Evolutionary conservation across 2,797 vertebrate species (phyloP), one percentile per base, ranked within the genome.

Genomic region (Alauda arvensis): DNA sequence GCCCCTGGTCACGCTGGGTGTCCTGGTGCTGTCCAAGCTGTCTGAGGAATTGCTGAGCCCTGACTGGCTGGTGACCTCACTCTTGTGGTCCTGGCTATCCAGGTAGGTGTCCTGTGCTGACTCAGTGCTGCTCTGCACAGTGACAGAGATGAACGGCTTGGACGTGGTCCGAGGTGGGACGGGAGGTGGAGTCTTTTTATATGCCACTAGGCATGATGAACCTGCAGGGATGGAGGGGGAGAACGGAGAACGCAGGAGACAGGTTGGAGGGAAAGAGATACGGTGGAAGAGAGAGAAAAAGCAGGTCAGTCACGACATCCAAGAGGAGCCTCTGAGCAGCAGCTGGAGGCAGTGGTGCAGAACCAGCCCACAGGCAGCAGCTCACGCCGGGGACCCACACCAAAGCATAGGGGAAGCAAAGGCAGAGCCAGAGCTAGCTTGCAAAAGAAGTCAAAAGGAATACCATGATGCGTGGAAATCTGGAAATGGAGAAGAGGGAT

Each of bases 71-170:
- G 98, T 99, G 95, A 98, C 98, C 93, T 99, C 99, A 0, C 98
- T 99, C 96, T 98, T 98, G 94, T 98, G 98, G 93, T 99, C 99
- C 91, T 99, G 99, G 95, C 98, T 98, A 95, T 99, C 99, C 95
- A 99, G 97, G 95, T 99, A 99, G 96, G 98, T 98, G 97, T 99
- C 99, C 97, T 99, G 99, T 5, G 98, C 98, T 0, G 99, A 99
- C 92, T 99, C 99, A 2, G 99, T 99, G 96, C 99, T 99, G 97
- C 99, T 99, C 96, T 99, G 99, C 79, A 99, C 99, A 0, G 99
- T 99, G 94, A 99, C 99, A 7, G 99, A 99, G 97, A 99, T 99
- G 97, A 99, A 99, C 79, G 99, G 99, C 96, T 99, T 99, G 88
- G 99, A 99, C 31, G 98, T 99, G 92, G 99, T 99, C 31, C 99